These are phyloP conservation scores for Tolmerus cingulatus DNA, from an alignment of 2,888 invertebrate species.

Conservation along the genomic window DNA sequence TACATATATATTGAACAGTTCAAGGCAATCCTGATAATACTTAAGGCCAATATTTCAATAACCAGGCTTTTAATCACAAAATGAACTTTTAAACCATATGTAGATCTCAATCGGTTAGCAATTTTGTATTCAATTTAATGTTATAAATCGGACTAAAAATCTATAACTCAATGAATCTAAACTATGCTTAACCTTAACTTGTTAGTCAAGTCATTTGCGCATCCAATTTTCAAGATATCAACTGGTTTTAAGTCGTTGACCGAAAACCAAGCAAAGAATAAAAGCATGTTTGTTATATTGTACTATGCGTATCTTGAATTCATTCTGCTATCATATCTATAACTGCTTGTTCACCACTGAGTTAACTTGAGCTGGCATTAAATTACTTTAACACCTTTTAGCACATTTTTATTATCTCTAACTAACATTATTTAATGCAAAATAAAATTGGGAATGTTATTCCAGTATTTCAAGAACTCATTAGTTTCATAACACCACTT, in stretches of 20 bases:
- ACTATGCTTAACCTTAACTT: background rate
- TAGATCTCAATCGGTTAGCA: too few species aligned
- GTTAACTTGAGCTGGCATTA: background rate
- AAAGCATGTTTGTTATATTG: background rate
- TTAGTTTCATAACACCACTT: background rate
- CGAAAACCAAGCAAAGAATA: background rate
- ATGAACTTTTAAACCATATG: too few species aligned
- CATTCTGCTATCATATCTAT: background rate
- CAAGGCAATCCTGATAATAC: too few species aligned
- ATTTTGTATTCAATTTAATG: too few species aligned
- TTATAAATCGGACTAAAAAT: background rate
- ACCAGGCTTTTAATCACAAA: too few species aligned
- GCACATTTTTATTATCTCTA: background rate
- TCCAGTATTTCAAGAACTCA: background rate
- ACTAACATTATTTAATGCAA: background rate
- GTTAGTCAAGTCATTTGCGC: background rate
- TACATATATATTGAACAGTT: too few species aligned
- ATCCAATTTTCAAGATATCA: background rate
- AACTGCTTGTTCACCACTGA: background rate
- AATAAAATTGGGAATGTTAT: background rate
- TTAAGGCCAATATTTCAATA: too few species aligned
- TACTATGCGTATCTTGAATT: background rate
- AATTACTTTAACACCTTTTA: background rate
- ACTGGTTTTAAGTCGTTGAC: background rate
- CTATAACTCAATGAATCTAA: background rate